Base-by-base conservation (phyloP, 1,140 invertebrate genomes). In the Caenorhabditis brenneri region DNA sequence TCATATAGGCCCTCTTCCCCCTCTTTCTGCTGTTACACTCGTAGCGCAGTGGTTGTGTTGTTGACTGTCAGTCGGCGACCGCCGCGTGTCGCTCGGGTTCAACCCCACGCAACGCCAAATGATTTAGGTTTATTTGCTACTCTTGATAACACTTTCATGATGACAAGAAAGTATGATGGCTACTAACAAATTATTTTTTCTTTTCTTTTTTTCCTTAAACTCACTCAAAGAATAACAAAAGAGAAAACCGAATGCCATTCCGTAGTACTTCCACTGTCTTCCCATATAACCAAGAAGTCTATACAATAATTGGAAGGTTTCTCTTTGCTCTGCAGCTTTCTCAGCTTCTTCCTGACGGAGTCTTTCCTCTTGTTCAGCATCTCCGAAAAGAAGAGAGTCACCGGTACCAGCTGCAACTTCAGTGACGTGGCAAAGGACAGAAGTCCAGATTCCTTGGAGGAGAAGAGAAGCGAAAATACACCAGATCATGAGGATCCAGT, bases 401-500 rank as follows among this genome's bases (percentile, higher is more conserved):
- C 84, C 60, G 22, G 49, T 83, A 36, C 86, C 81, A 46, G 81
- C 51, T 15, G 83, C 55, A 19, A 58, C 80, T 81, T 90, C 89
- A 2, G 84, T 84, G 15, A 91, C 88, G n/a, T 85, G 85, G 27
- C 79, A 81, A 31, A 91, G 90, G 12, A 90, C 87, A 31, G 65
- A 82, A n/a, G 86, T 79, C 85, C 89, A 90, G 51, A 90, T 90
- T 78, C 90, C 89, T 79, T 91, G 89, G 51, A 89, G 84, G 48
- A 89, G 85, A 42, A 90, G 60, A 15, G 87, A 87, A 39, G 89
- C 90, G 5, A 91, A 53, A 22, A 91, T 82, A 42, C 87, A 90
- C 89, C 89, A 90, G 22, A 88, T 80, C 89, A 90, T 91, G 6
- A 91, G 85, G 84, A 90, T 91, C 89, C 89, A 90, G 74, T 90